Evolutionary conservation across 2,113 vertebrate species (phyloP).

Genomic region (Antidorcas marsupialis): DNA sequence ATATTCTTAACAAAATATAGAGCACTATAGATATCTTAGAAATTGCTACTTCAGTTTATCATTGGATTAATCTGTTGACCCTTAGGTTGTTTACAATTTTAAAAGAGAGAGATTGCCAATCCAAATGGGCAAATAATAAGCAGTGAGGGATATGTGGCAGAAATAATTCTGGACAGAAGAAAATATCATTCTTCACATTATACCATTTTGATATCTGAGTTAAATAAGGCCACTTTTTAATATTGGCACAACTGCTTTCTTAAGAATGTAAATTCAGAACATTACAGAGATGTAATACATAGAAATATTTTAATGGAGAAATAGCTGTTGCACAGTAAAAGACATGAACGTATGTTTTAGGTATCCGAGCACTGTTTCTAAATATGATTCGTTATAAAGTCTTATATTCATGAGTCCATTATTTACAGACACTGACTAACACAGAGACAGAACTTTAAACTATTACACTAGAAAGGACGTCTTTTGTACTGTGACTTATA

Average conservation of each 20-base stretch:
- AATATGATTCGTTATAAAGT: background rate
- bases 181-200: background rate
- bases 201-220: background rate
- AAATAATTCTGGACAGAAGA: background rate
- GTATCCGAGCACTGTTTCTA: background rate
- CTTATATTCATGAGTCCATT: background rate
- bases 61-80: background rate
- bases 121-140: background rate
- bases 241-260: background rate
- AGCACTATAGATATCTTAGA: background rate
- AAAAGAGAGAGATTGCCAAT: background rate
- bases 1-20: background rate
- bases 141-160: background rate
- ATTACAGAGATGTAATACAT: background rate
- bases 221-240: background rate
- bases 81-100: background rate
- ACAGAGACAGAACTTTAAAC: background rate
- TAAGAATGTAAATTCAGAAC: background rate
- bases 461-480: background rate
- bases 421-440: background rate
- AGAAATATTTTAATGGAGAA: background rate
- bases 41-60: background rate
- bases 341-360: background rate
- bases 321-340: background rate
- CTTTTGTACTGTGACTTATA: background rate